Base-by-base conservation (phyloP, 2,797 vertebrate genomes). In the Austrolebias charrua region DNA sequence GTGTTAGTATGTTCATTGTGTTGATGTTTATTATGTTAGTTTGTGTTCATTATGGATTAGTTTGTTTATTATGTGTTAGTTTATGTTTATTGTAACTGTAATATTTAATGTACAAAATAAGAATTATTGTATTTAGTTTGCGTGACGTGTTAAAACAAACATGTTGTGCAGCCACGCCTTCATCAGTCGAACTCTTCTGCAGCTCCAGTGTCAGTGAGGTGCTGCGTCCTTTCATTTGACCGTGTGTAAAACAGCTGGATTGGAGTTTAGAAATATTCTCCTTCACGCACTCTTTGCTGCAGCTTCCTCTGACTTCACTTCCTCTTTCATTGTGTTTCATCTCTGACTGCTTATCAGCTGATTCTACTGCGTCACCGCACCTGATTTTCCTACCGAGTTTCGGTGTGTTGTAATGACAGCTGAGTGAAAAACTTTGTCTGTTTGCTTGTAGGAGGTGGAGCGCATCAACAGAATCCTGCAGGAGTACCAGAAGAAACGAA, bases 401-500 rank as follows among this genome's bases (percentile, higher is more conserved):
- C 45, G 10, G 5, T 40, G 14, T 35, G n/a, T 28, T 9, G 31
- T 24, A 18, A 14, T 4, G 11, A 40, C 7, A 40, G 24, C 5
- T n/a, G 1, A 20, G 31, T 48, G 4, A 51, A 56, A 63, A 4
- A 11, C 6, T 1, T 4, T 43, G 5, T 71, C 5, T 55, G 14
- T 68, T 73, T 68, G 45, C 86, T 6, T 29, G 20, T 31, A 99
- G 97, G 96, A 99, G 82, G 92, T 90, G 6, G 95, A 97, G 52
- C 94, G 97, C 57, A 94, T 98, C 75, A 89, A 91, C 76, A 93
- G 86, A 81, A 95, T 99, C 87, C 89, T 96, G 49, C 94, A 97
- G 85, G 95, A 97, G 0, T 98, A 96, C 83, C 93, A 92, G 88
- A 96, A 87, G 86, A 99, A 98, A 84, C 98, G 95, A 89, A 95